Conservation (phyloP, 2,113 vertebrate species). For the Oenanthe oenanthe region DNA sequence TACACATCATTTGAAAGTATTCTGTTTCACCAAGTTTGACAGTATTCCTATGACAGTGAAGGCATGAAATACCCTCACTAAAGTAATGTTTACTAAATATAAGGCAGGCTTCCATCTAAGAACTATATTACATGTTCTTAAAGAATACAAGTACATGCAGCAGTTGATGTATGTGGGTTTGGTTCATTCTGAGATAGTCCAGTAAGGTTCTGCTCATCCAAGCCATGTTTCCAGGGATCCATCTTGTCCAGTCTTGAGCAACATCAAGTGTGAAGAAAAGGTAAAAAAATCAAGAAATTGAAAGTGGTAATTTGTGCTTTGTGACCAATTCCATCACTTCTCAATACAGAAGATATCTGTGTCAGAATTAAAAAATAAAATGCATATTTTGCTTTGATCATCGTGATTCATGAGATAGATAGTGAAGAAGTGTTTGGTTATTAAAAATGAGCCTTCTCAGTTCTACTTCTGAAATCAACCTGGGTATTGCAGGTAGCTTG, state of each 20-base stretch:
- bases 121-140: neutral
- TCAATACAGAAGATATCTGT: neutral
- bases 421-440: neutral
- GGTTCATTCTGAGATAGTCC: neutral
- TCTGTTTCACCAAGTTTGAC: neutral
- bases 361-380: neutral
- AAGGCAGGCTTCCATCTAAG: neutral
- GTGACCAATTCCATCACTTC: neutral
- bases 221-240: neutral
- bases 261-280: neutral
- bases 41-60: neutral
- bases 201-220: neutral
- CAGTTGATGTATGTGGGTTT: accelerated
- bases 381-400: neutral
- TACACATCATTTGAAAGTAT: neutral
- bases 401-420: neutral
- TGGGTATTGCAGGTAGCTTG: neutral
- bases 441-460: neutral
- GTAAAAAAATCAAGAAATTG: neutral
- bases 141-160: neutral
- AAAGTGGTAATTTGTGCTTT: neutral
- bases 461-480: neutral
- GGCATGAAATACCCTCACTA: neutral
- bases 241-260: neutral
- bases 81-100: neutral